These are phyloP conservation scores for Sisyra nigra DNA, from an alignment of 2,888 invertebrate genomes.

Conservation along the genomic window DNA sequence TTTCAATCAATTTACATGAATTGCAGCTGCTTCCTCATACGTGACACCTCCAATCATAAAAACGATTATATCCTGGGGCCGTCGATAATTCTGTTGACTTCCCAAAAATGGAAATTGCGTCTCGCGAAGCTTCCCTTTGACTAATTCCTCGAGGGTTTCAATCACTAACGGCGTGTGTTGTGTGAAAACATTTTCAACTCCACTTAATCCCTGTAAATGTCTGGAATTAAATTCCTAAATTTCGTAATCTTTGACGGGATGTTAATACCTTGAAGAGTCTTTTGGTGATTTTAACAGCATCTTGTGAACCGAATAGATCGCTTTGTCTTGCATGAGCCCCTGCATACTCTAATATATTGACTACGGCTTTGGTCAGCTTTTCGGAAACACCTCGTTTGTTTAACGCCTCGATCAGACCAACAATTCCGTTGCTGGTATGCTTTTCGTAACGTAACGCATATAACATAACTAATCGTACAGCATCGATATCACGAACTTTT, in stretches of 20 bases:
- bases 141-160: conserved; percentile 76
- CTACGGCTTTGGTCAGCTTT: conserved; percentile 37
- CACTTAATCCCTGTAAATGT: conserved; percentile 58
- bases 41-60: conserved; percentile 95
- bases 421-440: conserved; percentile 69
- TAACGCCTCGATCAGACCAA: conserved; percentile 56
- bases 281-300: conserved; percentile 83
- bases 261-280: conserved; percentile 56
- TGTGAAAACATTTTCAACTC: conserved; percentile 98
- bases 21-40: conserved; percentile 83
- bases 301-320: conserved; percentile 72
- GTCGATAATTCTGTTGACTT: conserved; percentile 36
- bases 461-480: conserved; percentile 73
- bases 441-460: conserved; percentile 91
- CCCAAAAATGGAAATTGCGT: conserved; percentile 72
- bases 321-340: conserved; percentile 65
- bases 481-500: conserved; percentile 59
- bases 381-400: conserved; percentile 57
- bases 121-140: conserved; percentile 80
- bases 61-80: conserved; percentile 86
- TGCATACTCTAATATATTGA: conserved; percentile 65
- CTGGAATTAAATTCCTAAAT: not conserved
- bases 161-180: conserved; percentile 90
- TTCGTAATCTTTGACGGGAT: conserved; percentile 16
- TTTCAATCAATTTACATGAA: conserved; percentile 35